Percentiles rank a stretch among this genome's conserved stretches.
Evolutionary conservation across 2,888 invertebrate species (phyloP).

Genomic region (Orthosia incerta): DNA sequence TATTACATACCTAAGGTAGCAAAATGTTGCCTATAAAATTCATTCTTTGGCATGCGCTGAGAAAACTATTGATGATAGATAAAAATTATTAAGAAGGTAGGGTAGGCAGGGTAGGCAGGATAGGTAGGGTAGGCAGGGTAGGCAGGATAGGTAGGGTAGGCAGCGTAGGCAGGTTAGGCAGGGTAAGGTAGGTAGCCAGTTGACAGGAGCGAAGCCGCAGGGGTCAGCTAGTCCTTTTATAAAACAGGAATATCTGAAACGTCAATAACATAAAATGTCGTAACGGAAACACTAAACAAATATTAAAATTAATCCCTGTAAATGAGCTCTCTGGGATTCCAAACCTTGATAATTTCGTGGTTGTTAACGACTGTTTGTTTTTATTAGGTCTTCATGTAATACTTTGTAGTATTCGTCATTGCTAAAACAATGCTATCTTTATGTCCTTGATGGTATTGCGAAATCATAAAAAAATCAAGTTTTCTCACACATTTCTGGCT

Average conservation of each 20-base stretch:
- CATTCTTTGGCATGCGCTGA: too few species aligned
- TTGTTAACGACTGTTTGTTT: slow-evolving; percentile 39
- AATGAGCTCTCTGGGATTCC: slow-evolving; percentile 30
- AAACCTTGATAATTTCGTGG: slow-evolving; percentile 28
- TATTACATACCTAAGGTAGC: too few species aligned
- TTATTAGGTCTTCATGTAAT: slow-evolving; percentile 22
- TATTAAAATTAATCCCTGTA: slow-evolving; percentile 33
- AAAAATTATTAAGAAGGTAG: too few species aligned
- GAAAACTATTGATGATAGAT: too few species aligned
- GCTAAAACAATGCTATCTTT: slow-evolving; percentile 38
- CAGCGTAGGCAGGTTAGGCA: too few species aligned
- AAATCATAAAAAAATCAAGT: slow-evolving; percentile 28
- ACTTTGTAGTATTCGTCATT: slow-evolving; percentile 32
- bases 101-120: too few species aligned
- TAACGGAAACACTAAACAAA: slow-evolving; percentile 27
- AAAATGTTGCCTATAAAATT: too few species aligned
- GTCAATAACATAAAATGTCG: slow-evolving; percentile 25
- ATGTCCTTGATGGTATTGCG: slow-evolving; percentile 23
- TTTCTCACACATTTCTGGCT: slow-evolving; percentile 37
- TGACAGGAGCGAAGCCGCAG: too few species aligned
- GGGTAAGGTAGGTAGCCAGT: too few species aligned
- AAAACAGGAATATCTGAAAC: background rate
- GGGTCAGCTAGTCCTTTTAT: too few species aligned
- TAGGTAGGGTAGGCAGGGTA: too few species aligned
- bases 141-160: too few species aligned